Evolutionary conservation across 2,888 invertebrate genomes (phyloP), one percentile per base, ranked within the genome.

Genomic region (Synergus umbraculus): DNA sequence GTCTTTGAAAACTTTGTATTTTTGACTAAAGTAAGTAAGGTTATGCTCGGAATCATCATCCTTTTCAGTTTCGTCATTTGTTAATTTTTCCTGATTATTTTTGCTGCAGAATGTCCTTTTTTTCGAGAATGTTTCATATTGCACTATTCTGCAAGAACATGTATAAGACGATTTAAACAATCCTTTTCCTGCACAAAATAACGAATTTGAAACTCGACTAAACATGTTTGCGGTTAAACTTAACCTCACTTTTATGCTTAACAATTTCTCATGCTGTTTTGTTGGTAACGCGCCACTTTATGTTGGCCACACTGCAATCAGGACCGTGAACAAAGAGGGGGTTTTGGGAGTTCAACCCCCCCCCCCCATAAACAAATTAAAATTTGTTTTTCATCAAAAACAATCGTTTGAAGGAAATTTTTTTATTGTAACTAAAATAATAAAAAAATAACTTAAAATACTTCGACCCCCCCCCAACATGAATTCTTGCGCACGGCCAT

Each of bases 1-100:
- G 87, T 97, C 96, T 29, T 94, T 94, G 90, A 96, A 96, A 83
- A 95, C 91, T 92, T 95, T 94, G 89, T 95, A 96, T 92, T 95
- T 96, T 85, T 92, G 92, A 78, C 93, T 90, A 83, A 93, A 93
- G 65, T 93, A 93, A 15, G 83, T 60, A 77, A 86, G 85, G 84
- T 88, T 85, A 84, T 64, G 76, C n/a, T 81, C 44, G 5, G 87
- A 79, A 9, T 66, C 76, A 9, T 66, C 76, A 7, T 82, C 46
- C 8, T 73, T 41, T 43, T 79, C 76, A 78, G 79, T 81, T 78
- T 84, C 66, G 69, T 83, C 44, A 12, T 80, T 65, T 0, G n/a
- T 29, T 13, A 29, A 7, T 13, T 69, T 64, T 46, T 85, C 78
- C 10, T 82, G 80, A 9, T 37, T n/a, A 49, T 18, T 46, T 37